Percentiles rank a stretch among this genome's conserved stretches.
Conservation (phyloP, 2,888 invertebrate species). For the Drosophila paucipuncta region DNA sequence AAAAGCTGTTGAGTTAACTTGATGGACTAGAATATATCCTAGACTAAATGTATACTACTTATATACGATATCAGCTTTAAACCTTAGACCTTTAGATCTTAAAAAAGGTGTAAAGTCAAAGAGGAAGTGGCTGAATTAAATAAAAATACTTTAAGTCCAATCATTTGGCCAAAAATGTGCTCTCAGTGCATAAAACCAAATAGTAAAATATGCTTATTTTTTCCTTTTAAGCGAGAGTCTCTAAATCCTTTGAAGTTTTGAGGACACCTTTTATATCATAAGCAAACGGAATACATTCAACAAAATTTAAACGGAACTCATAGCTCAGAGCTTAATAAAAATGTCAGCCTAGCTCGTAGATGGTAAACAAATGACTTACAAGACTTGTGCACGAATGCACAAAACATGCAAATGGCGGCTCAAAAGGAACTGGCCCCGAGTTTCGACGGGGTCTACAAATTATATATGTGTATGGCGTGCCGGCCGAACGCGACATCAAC, state of each 20-base stretch:
- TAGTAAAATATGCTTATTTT: constrained; percentile 7
- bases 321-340: constrained; percentile 58
- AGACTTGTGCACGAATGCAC: constrained; percentile 81
- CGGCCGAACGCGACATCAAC: constrained; percentile 47
- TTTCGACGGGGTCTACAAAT: constrained; percentile 36
- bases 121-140: background rate
- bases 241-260: background rate
- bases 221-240: background rate
- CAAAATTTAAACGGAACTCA: constrained; percentile 45
- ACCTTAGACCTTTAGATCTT: fast-evolving
- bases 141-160: background rate
- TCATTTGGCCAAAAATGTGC: background rate
- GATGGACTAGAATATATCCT: constrained; percentile 4
- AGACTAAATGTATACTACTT: background rate
- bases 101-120: background rate
- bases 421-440: constrained; percentile 8
- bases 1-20: background rate
- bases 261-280: constrained; percentile 11
- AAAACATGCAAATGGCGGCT: constrained; percentile 71
- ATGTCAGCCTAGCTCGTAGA: constrained; percentile 68
- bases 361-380: constrained; percentile 78
- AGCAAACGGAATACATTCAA: constrained; percentile 4
- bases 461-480: constrained; percentile 65
- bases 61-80: background rate
- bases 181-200: background rate